Conservation (phyloP, 2,113 vertebrate species). For the Micromys minutus region DNA sequence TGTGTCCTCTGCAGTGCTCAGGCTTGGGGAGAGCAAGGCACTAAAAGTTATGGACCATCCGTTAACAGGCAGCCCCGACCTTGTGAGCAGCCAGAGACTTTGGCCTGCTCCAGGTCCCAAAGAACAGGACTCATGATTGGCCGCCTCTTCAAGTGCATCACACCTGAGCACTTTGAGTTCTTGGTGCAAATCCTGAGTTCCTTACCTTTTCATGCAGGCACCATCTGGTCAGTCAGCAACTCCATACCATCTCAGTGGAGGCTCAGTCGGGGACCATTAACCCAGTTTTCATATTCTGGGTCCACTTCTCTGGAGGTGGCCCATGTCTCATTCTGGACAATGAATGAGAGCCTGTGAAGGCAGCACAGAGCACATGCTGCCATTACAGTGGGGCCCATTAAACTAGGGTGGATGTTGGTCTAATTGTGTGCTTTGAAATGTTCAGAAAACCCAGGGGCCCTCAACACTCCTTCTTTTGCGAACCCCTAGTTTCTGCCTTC, state of each 20-base stretch:
- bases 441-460: background rate
- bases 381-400: background rate
- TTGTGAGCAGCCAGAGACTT: background rate
- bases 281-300: fast-evolving
- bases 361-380: background rate
- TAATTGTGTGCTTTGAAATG: background rate
- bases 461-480: background rate
- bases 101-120: fast-evolving
- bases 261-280: fast-evolving
- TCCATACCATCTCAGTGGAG: fast-evolving
- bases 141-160: too few relatives aligned
- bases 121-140: too few relatives aligned
- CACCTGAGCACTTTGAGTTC: too few relatives aligned
- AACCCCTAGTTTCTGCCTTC: fast-evolving
- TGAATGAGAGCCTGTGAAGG: background rate
- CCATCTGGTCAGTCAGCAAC: fast-evolving
- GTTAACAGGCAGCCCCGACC: fast-evolving
- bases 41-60: too few relatives aligned
- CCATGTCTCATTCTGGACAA: background rate
- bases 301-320: background rate
- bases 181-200: fast-evolving
- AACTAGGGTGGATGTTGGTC: too few relatives aligned
- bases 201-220: background rate
- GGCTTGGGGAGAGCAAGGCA: too few relatives aligned
- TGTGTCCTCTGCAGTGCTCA: too few relatives aligned